Conservation (phyloP, 2,113 vertebrate genomes). For the Bos indicus region DNA sequence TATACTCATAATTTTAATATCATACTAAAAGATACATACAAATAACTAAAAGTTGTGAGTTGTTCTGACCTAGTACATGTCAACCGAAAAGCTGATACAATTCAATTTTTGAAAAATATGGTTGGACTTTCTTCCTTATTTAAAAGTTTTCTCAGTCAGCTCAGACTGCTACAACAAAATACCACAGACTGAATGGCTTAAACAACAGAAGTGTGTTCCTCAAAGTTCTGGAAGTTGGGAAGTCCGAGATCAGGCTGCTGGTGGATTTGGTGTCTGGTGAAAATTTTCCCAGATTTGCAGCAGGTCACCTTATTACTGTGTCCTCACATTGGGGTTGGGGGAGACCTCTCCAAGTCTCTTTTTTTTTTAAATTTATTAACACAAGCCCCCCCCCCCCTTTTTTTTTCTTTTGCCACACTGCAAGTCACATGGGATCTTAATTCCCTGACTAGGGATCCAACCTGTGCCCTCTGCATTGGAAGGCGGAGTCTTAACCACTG, state of each 20-base stretch:
- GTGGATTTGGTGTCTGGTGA: neutral
- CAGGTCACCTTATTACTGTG: neutral
- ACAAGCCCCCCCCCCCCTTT: neutral
- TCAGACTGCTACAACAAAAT: neutral
- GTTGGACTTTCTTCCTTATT: neutral
- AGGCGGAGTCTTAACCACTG: neutral
- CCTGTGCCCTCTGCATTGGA: neutral
- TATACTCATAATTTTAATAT: neutral
- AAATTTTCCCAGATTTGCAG: neutral
- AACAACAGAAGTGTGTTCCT: neutral
- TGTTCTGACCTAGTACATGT: neutral
- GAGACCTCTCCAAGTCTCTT: neutral
- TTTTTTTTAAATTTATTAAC: neutral
- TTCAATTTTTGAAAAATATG: neutral
- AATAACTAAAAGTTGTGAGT: neutral
- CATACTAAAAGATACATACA: neutral
- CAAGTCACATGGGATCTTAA: neutral
- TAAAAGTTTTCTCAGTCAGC: neutral
- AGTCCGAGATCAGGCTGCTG: neutral
- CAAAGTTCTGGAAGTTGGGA: neutral
- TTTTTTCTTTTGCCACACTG: neutral
- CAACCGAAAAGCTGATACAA: neutral
- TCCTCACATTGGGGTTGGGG: neutral
- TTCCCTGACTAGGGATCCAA: neutral
- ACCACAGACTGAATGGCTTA: neutral